Base-by-base conservation (phyloP, 64 coral and sea anemone species). In the Hydrozoanthus tunicans region DNA sequence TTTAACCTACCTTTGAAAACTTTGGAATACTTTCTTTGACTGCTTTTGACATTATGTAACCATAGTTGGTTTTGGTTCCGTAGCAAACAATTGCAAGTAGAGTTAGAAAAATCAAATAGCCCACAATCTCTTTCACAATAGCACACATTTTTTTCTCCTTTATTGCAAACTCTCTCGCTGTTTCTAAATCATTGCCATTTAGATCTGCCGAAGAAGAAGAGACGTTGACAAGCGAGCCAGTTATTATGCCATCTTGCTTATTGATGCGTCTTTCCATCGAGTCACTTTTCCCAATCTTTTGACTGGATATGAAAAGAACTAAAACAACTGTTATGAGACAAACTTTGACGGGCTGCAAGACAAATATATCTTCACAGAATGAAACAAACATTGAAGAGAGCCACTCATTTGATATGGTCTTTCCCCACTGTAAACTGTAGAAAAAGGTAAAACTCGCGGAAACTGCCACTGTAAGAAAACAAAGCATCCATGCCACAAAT, bases 381-480 rank as follows among this genome's bases (percentile, higher is more conserved):
- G 95, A 92, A 43, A 97, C 73, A 14, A 97, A 73, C 92, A 97
- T 97, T 4, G 95, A 97, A 8, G 95, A 94, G 5, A 97, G 90
- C 95, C 95, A 97, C n/a, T 94, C 89, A 15, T 97, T 89, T 3
- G 89, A 86, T 71, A 97, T 90, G 1, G 72, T 84, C 54, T 90
- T 97, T 6, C 92, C 92, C 95, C 95, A 97, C 6, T 91, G 56
- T 62, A 97, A 79, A 68, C 95, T 97, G 62, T 97, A 97, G 12
- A 91, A 90, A 53, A 96, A 91, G 0, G 92, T 92, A 61, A 96
- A 78, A 7, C 77, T 77, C 4, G 95, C 90, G 0, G 95, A 96
- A 14, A 89, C 85, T 17, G 69, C 70, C 32, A 93, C 63, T 26
- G 90, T 71, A 25, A 93, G 52, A 53, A 96, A 25, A 62, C 83